Evolutionary conservation across 2,888 invertebrate genomes (phyloP), one percentile per base, ranked within the genome.

Genomic region (Minunthozetes semirufus): DNA sequence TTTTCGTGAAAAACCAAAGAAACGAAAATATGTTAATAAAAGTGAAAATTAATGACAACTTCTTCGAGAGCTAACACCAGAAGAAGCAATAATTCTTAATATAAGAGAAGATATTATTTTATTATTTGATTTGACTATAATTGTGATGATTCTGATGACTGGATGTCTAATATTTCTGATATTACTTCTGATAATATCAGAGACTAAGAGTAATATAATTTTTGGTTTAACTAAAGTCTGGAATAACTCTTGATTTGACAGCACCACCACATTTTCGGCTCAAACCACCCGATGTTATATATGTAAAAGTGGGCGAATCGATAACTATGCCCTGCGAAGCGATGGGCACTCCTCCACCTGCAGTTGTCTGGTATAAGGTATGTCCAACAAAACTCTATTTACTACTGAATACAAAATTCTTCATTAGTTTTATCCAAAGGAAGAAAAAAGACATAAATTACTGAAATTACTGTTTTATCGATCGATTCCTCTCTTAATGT

Each of bases 271-370:
- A 92, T 85, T 94, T 94, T 87, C 91, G 91, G 86, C 91, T 92
- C 86, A 94, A 93, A 83, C 94, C 94, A 82, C 94, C 93, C 85
- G 93, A 94, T 86, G 91, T 94, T 86, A 92, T 94, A 85, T 94
- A 94, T 88, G 94, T 94, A 85, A 94, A 93, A 87, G 88, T 94
- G 86, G 95, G 95, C 81, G 94, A 95, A 85, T 92, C 92, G 81
- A 93, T 95, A 83, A 93, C 94, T 83, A 89, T 97, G 84, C 94
- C 92, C 87, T 97, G 97, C 86, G 92, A 94, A 85, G 96, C 95
- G 78, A 93, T 93, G 85, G 96, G 95, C 81, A 83, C 94, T 73
- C 97, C 97, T 78, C 90, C 92, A 80, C 97, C 97, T 77, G 92
- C 93, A 84, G 93, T 96, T 81, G 87, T 93, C 79, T 97, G 97